Percentiles rank a stretch among this genome's conserved stretches.
phyloP scores from a whole-genome alignment of 2,797 vertebrate species.

The Pangasius sanitwongsei region DNA sequence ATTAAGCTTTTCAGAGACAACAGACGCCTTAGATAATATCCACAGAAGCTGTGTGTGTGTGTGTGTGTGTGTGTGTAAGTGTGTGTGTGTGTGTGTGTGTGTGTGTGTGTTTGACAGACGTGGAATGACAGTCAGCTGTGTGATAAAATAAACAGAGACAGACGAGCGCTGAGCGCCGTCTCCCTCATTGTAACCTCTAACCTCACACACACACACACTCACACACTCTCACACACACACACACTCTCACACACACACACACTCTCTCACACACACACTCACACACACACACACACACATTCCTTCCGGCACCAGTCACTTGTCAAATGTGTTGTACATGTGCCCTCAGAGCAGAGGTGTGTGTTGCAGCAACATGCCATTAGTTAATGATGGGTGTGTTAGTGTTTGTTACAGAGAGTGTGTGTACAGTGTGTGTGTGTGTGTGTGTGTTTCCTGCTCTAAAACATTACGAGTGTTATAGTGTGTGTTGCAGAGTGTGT shows the following conservation, averaged over 20 bases:
- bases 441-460: not conserved
- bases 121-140: slow-evolving; percentile 37
- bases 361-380: not conserved
- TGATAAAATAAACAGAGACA: slow-evolving; percentile 55
- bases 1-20: not conserved
- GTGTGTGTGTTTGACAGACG: slow-evolving; percentile 28
- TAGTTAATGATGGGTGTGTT: not conserved
- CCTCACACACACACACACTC: slow-evolving; percentile 32
- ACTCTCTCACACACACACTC: slow-evolving; percentile 6
- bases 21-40: not conserved
- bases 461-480: not conserved
- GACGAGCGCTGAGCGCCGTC: slow-evolving; percentile 23
- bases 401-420: not conserved
- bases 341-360: not conserved
- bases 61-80: not conserved
- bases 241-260: slow-evolving; percentile 34
- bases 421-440: not conserved
- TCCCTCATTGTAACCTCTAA: slow-evolving; percentile 43
- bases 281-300: slow-evolving; percentile 32
- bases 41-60: not conserved
- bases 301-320: slow-evolving; percentile 31
- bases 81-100: slow-evolving; percentile 3
- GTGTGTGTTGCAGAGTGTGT: not conserved
- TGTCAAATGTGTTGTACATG: slow-evolving; percentile 11
- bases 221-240: slow-evolving; percentile 32